Evolutionary conservation across 2,888 invertebrate species (phyloP), one percentile per base, ranked within the genome.

Genomic region (Ophion obscuratus): DNA sequence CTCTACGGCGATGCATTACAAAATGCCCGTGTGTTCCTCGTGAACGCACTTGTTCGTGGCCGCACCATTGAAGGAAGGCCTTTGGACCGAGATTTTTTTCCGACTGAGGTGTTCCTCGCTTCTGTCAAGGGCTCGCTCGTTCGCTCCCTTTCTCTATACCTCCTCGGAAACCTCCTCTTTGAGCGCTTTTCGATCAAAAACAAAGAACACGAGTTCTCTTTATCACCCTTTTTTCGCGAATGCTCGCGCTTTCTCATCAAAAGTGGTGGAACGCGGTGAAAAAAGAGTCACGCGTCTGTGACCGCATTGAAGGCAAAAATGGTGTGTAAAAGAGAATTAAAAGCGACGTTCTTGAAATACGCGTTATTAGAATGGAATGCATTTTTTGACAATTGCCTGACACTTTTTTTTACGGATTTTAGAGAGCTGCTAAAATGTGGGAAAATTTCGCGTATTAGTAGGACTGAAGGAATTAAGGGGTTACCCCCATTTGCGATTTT

Each of bases 71-170:
- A n/a, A 71, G 75, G 70, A 68, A 71, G 36, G 79, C 75, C 59
- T 84, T 84, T 80, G 62, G 53, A 67, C 73, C 66, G 83, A 78
- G 73, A 24, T 74, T 80, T 84, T 81, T 70, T 76, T 57, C 66
- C 64, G 24, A 84, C 44, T 27, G 79, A 80, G 75, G 44, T 80
- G 80, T 62, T 67, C 59, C 68, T 47, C 59, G 57, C 73, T 27
- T 61, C 27, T 36, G 47, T 61, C 66, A 59, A 40, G 59, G 11
- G 17, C 40, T 20, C 70, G n/a, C 70, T 59, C 31, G n/a, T 59
- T 66, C 66, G 27, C 20, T 40, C 59, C 31, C 68, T 44, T 53
- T 64, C n/a, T 71, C 27, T 24, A 24, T 47, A 31, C 20, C 62
- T 53, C 62, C 53, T 61, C 67, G 67, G 17, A 53, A 73, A 83